Evolutionary conservation across 1,140 invertebrate genomes (phyloP).

Genomic region (Aphidius gifuensis): DNA sequence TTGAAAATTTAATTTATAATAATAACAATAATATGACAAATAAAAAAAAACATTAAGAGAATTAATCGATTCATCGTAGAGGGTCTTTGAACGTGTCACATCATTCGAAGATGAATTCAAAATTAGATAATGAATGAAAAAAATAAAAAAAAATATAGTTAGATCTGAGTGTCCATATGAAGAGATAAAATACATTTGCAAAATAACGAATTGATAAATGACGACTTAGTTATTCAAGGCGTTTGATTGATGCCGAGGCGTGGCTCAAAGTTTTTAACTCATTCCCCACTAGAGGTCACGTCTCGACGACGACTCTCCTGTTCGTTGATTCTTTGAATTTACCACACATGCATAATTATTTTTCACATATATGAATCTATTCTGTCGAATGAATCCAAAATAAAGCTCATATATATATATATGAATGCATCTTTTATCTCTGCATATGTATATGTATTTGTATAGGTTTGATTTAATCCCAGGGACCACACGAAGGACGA

Average conservation of each 20-base stretch:
- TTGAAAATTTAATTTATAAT: too few species aligned
- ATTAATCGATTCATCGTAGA: too few species aligned
- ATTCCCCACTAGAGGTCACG: constrained; percentile 21
- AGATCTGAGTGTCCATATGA: background rate
- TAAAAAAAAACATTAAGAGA: too few species aligned
- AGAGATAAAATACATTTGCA: constrained; percentile 18
- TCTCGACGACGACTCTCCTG: constrained; percentile 18
- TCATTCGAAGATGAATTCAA: too few species aligned
- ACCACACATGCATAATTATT: constrained; percentile 4
- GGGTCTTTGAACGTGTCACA: too few species aligned
- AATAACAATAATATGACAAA: too few species aligned
- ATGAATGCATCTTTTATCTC: background rate
- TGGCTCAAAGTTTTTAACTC: constrained; percentile 19
- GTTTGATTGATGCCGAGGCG: constrained; percentile 29
- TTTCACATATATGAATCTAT: background rate
- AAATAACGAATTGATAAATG: constrained; percentile 32
- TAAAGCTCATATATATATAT: constrained; percentile 1
- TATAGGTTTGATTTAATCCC: constrained; percentile 14
- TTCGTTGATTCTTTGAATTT: constrained; percentile 18
- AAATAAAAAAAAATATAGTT: background rate
- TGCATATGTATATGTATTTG: constrained; percentile 3
- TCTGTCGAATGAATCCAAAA: background rate
- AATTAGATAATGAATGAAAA: too few species aligned
- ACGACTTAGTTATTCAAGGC: constrained; percentile 30
- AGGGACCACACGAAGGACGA: constrained; percentile 39